Evolutionary conservation across 2,888 invertebrate species (phyloP).

Genomic region (Zelleria hepariella): DNA sequence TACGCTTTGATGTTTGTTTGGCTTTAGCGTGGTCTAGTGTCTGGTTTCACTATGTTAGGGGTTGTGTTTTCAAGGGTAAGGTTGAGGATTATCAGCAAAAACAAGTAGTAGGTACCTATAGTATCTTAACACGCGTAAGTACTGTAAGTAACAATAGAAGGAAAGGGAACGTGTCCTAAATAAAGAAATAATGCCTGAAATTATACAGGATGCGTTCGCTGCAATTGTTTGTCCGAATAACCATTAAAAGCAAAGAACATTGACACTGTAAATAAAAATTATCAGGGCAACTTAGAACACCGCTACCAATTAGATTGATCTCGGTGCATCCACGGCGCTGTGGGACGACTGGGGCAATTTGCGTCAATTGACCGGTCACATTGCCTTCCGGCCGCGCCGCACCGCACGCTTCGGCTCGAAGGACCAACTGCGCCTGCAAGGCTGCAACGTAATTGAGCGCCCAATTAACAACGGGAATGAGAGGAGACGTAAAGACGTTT

Average conservation of each 20-base stretch:
- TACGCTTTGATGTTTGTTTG: neutral
- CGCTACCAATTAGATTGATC: slow-evolving; percentile 58
- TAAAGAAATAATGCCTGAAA: no score
- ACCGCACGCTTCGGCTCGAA: neutral
- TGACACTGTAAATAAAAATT: neutral
- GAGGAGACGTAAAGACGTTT: no score
- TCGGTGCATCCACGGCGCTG: slow-evolving; percentile 23
- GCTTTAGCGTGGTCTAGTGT: neutral
- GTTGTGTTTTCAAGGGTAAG: no score
- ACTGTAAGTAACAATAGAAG: no score
- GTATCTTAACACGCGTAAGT: no score
- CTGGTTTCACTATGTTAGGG: neutral
- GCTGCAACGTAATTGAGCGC: neutral
- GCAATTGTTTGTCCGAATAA: neutral
- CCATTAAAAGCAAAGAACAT: neutral
- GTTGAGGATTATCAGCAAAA: no score
- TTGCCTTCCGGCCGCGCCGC: slow-evolving; percentile 50
- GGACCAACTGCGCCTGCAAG: neutral
- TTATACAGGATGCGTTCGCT: no score
- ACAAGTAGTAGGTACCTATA: no score
- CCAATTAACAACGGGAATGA: neutral
- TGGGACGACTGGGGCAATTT: slow-evolving; percentile 43
- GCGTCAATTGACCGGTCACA: slow-evolving; percentile 59
- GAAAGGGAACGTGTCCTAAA: no score
- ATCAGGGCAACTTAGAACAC: slow-evolving; percentile 20